Evolutionary conservation across 1,140 invertebrate species (phyloP).

Genomic region (Lerema accius): DNA sequence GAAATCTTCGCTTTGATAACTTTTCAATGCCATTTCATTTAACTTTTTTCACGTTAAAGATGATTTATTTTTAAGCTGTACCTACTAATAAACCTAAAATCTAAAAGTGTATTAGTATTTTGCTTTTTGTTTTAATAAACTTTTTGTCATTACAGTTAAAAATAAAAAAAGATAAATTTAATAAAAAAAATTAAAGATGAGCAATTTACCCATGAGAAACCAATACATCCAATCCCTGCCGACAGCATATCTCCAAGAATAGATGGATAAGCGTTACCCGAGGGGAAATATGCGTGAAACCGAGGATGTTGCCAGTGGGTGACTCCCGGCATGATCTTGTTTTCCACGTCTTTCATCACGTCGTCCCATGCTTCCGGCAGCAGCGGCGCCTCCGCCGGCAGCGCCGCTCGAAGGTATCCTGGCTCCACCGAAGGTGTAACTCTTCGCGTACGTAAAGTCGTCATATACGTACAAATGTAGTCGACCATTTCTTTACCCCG

Average conservation of each 20-base stretch:
- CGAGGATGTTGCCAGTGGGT: conserved; percentile 99
- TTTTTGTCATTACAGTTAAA: no score
- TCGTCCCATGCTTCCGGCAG: conserved; percentile 94
- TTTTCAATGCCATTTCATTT: not conserved
- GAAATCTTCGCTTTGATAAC: not conserved
- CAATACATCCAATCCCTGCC: conserved; percentile 97
- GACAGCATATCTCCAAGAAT: conserved; percentile 99
- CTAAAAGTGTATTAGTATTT: no score
- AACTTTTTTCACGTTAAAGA: no score
- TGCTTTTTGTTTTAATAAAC: no score
- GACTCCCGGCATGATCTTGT: conserved; percentile 98
- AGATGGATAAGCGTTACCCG: conserved; percentile 98
- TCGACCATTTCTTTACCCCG: conserved; percentile 98
- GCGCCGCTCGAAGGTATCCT: conserved; percentile 92
- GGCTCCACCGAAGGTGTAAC: conserved; percentile 96
- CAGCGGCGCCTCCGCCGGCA: conserved; percentile 93
- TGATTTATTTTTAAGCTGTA: no score
- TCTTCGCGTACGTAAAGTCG: conserved; percentile 90
- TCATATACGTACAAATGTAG: conserved; percentile 98
- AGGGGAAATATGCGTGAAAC: conserved; percentile 99
- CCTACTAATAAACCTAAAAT: no score
- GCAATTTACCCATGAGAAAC: conserved; percentile 97
- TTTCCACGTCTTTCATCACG: conserved; percentile 97
- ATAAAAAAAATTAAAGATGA: conserved; percentile 4
- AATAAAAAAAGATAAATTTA: no score